Conservation (phyloP, 2,113 vertebrate species). For the Urocynchramus pylzowi region DNA sequence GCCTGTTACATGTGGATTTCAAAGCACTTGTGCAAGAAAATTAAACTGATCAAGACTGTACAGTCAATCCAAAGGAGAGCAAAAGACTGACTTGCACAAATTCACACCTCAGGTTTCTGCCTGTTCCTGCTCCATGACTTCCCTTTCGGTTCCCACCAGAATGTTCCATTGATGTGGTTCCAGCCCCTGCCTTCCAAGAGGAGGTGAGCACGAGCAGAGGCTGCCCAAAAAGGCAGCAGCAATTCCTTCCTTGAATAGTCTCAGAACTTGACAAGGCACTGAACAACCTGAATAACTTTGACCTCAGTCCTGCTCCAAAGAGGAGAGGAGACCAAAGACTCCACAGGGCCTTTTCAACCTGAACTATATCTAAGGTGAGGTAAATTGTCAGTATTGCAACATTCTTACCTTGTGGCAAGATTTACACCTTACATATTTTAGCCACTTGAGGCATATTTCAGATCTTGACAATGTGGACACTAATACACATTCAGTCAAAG, state of each 20-base stretch:
- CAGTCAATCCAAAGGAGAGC: background rate
- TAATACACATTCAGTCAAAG: accelerated
- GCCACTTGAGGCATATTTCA: background rate
- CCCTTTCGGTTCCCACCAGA: background rate
- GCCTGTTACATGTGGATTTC: accelerated
- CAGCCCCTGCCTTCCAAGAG: accelerated
- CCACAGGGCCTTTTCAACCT: background rate
- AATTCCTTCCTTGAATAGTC: background rate
- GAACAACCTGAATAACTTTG: background rate
- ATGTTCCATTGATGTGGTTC: background rate
- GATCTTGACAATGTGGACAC: background rate
- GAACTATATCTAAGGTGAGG: too few species aligned
- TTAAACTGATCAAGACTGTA: too few species aligned
- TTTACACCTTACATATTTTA: background rate
- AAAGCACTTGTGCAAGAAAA: background rate
- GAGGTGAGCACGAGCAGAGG: background rate
- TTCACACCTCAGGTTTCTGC: background rate
- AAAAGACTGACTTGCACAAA: background rate
- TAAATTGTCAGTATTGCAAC: background rate
- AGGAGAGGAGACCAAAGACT: background rate
- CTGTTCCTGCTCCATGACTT: background rate
- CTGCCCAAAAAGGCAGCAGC: background rate
- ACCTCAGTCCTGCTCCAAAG: background rate
- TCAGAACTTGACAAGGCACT: background rate
- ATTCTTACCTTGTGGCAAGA: background rate